phyloP scores from a whole-genome alignment of 1,140 invertebrate species.

The Idris sp. region DNA sequence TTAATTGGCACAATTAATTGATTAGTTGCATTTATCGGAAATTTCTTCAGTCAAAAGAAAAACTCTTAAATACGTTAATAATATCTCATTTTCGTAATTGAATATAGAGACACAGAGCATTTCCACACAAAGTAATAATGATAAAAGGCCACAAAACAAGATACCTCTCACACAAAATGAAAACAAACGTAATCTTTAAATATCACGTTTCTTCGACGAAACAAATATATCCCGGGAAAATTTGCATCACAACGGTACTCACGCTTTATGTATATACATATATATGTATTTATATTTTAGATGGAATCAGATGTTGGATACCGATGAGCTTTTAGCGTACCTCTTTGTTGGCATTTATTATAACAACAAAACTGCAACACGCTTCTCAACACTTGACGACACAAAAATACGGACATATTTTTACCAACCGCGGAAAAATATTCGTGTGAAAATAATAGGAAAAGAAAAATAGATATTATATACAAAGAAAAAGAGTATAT shows the following conservation, averaged over 20 bases:
- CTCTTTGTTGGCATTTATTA: conserved; percentile 60
- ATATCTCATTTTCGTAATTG: no score
- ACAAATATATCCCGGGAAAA: conserved; percentile 42
- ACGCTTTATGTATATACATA: conserved; percentile 5
- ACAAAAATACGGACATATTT: conserved; percentile 32
- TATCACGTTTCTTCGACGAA: conserved; percentile 40
- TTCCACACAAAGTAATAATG: no score
- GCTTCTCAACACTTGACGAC: conserved; percentile 46
- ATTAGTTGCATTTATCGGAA: no score
- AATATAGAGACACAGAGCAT: no score
- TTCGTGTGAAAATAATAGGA: background rate
- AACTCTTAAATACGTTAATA: no score
- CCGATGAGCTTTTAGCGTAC: conserved; percentile 50
- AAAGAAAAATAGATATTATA: no score
- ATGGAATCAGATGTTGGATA: conserved; percentile 53
- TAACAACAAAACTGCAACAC: conserved; percentile 50
- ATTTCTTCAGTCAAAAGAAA: no score
- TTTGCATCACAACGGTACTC: conserved; percentile 49
- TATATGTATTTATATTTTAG: conserved; percentile 41
- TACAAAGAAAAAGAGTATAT: no score
- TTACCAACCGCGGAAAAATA: conserved; percentile 29
- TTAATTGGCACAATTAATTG: no score
- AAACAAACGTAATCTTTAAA: conserved; percentile 40
- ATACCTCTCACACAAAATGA: conserved; percentile 12
- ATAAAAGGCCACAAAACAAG: background rate